Evolutionary conservation across 2,113 vertebrate species (phyloP), one percentile per base, ranked within the genome.

Genomic region (Daphoenositta chrysoptera): DNA sequence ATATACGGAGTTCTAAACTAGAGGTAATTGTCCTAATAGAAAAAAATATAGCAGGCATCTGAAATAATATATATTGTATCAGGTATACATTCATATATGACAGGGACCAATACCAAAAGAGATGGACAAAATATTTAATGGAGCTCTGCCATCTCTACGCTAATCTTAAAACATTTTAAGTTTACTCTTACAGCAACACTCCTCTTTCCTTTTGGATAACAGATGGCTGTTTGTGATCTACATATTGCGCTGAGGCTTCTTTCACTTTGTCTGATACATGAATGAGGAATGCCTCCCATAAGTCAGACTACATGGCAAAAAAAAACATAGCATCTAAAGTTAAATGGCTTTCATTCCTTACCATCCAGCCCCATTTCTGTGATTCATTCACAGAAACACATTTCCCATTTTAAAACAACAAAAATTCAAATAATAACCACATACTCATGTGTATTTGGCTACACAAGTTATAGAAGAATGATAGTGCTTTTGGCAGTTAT

Each of bases 341-440:
- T 51, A 82, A 91, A 83, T 8, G 30, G 60, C 70, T 92, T 83
- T 93, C 69, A 81, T 44, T 37, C 35, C 21, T 93, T 86, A 73
- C 35, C 42, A 77, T 42, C 51, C 47, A 96, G 64, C 15, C 27
- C 35, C 24, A 51, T 11, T 93, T 85, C 44, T 53, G 40, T 61
- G 61, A 91, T 76, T 91, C 73, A 91, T 89, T 94, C 91, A 93
- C 35, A 91, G 80, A 94, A 96, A 64, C 31, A 79, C 33, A 33
- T 28, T 51, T 83, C n/a, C 58, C 27, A 66, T 58, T 88, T 72
- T 78, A 71, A 92, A 88, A 19, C 19, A 90, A 91, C 15, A 76
- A 87, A 87, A 82, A 83, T 20, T 60, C 44, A 83, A 77, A 33
- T 54, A 89, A 86, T 77, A 72, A 80, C 23, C 40, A 83, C 35